Base-by-base conservation (phyloP, 1,140 invertebrate genomes). In the Solen grandis region DNA sequence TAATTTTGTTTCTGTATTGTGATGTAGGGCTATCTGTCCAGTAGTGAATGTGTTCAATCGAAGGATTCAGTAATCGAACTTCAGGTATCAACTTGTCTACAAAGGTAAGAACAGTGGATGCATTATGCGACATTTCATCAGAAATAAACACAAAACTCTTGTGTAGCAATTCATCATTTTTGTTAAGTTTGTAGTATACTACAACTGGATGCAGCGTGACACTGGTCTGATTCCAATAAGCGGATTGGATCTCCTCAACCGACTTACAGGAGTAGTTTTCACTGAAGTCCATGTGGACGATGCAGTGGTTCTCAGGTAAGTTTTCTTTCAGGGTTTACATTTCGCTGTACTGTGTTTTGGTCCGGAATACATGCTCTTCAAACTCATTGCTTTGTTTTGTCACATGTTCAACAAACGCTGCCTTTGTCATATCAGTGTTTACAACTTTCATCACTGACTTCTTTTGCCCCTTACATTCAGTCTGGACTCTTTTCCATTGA, bases 231-330 rank as follows among this genome's bases (percentile, higher is more conserved):
- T 77, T 77, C 75, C 63, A 77, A 29, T 77, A 68, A 19, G 59
- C 63, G 10, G 31, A 69, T 27, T 57, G 22, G 3, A 60, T 41
- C 59, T 78, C 62, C 19, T 55, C 5, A 36, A 70, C 57, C n/a
- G 68, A 73, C 35, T 74, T 79, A 52, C 73, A 78, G 31, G 29
- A 25, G 36, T 73, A 85, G 36, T 82, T 82, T 70, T 85, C 81
- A 19, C 66, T 62, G 74, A 85, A 84, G 50, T 84, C 83, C 74
- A 84, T 82, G 8, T 82, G 79, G 3, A 82, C 19, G 13, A 77
- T 68, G 3, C 54, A 19, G 4, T 84, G 41, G 35, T 81, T 33
- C n/a, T 35, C 38, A 3, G 63, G 60, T 10, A 84, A 50, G 25
- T 75, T 76, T 55, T 84, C 63, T 50, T 84, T 84, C 16, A 84